These are phyloP conservation scores for Sinocyclocheilus rhinocerous DNA, from an alignment of 2,113 vertebrate species.

Conservation along the genomic window DNA sequence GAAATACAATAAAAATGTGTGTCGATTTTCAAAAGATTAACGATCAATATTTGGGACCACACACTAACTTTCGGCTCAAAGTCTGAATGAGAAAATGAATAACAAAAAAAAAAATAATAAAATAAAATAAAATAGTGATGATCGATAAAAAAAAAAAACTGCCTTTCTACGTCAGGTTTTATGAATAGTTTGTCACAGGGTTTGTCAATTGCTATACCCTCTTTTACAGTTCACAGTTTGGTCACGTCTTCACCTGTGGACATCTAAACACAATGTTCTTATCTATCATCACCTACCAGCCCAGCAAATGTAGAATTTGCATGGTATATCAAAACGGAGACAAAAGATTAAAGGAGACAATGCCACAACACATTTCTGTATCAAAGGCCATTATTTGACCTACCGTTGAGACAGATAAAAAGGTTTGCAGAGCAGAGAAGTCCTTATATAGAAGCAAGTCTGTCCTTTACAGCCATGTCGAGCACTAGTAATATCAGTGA, in stretches of 20 bases:
- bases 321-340: constrained; percentile 47
- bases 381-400: constrained; percentile 57
- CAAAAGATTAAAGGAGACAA: constrained; percentile 59
- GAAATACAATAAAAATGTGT: neutral
- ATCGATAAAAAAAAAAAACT: neutral
- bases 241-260: constrained; percentile 36
- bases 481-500: constrained; percentile 56
- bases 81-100: no score
- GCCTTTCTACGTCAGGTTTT: neutral
- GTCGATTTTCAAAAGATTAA: neutral
- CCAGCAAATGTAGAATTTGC: constrained; percentile 35
- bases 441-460: constrained; percentile 58
- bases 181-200: neutral
- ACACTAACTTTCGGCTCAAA: no score
- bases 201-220: constrained; percentile 18
- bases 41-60: neutral
- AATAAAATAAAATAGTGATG: neutral
- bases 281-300: constrained; percentile 28
- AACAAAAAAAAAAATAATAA: no score
- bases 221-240: constrained; percentile 17
- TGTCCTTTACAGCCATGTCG: constrained; percentile 44
- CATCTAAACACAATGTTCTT: constrained; percentile 25
- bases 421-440: constrained; percentile 42
- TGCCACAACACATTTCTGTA: constrained; percentile 61
- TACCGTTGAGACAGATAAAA: constrained; percentile 44